Evolutionary conservation across 2,888 invertebrate species (phyloP).

Genomic region (Rhagonycha fulva): DNA sequence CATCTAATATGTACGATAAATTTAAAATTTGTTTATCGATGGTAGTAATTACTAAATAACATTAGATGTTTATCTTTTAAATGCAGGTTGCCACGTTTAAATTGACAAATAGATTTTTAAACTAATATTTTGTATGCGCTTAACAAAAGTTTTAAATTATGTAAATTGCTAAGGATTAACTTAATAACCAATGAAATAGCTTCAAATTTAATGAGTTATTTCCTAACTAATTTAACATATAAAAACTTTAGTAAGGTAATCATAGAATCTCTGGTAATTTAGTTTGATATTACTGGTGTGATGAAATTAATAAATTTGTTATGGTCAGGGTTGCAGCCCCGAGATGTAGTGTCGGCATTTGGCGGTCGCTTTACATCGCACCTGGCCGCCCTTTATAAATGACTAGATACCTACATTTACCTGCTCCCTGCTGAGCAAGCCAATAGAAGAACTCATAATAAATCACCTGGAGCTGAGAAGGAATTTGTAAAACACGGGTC

Average conservation of each 20-base stretch:
- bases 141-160: not conserved
- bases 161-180: not conserved
- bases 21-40: constrained; percentile 2
- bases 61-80: constrained; percentile 3
- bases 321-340: constrained; percentile 44
- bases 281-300: constrained; percentile 23
- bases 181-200: constrained; percentile 2
- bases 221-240: constrained; percentile 13
- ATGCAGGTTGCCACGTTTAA: not conserved
- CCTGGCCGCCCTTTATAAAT: constrained; percentile 48
- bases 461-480: constrained; percentile 54
- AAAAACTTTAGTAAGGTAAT: constrained; percentile 19
- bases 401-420: constrained; percentile 48
- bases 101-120: constrained; percentile 3
- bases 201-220: constrained; percentile 2
- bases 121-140: not conserved
- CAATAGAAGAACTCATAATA: constrained; percentile 54
- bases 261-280: constrained; percentile 20
- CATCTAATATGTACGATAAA: not conserved
- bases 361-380: constrained; percentile 44
- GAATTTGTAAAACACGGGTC: constrained; percentile 54
- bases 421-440: constrained; percentile 51
- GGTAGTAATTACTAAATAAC: not conserved
- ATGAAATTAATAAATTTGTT: constrained; percentile 46
- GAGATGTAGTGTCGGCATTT: constrained; percentile 41